phyloP scores from a whole-genome alignment of 2,797 vertebrate genomes.

The Morus bassanus region DNA sequence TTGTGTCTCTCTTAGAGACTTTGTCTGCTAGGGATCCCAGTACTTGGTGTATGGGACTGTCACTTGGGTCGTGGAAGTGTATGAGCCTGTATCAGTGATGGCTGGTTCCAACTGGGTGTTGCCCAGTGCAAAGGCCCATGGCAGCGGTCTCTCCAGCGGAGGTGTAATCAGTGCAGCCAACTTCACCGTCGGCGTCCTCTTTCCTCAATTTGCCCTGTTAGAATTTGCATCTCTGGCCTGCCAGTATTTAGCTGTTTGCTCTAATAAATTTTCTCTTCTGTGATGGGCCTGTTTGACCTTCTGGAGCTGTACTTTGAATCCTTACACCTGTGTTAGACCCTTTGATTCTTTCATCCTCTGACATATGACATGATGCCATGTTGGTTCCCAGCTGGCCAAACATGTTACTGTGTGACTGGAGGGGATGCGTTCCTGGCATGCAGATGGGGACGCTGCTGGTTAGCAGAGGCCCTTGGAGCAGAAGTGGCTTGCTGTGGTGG shows the following conservation, averaged over 20 bases:
- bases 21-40: not conserved
- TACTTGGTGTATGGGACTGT: not conserved
- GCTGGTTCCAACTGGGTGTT: not conserved
- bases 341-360: not conserved
- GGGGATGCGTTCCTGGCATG: fast-evolving
- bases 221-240: not conserved
- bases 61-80: not conserved
- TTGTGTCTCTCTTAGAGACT: not conserved
- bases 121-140: not conserved
- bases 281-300: not conserved
- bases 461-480: not conserved
- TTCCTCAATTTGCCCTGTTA: not conserved
- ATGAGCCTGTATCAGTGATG: not conserved
- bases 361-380: fast-evolving
- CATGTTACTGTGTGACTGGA: not conserved
- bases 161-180: not conserved
- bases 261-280: not conserved
- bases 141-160: not conserved
- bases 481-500: not conserved
- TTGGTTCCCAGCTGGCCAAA: not conserved
- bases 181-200: not conserved
- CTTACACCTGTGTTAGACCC: not conserved
- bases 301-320: not conserved
- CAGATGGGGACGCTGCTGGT: not conserved
- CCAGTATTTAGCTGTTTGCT: not conserved